Conservation (phyloP, 2,888 invertebrate species). For the Lasioglossum calceatum region DNA sequence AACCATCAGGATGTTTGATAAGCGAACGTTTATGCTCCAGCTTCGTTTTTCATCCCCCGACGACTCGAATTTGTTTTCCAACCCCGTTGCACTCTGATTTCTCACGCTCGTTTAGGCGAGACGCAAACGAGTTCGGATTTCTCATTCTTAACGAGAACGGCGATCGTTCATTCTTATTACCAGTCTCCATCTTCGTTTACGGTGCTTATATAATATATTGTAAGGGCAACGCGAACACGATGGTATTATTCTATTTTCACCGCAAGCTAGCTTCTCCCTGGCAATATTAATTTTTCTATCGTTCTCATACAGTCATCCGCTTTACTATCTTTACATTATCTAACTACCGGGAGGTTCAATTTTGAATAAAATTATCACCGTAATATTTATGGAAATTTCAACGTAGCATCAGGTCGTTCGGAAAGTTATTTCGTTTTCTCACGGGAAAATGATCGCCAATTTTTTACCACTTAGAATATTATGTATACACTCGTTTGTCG, state of each 20-base stretch:
- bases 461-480: no score
- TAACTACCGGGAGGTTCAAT: background rate
- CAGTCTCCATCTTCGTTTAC: slow-evolving; percentile 10
- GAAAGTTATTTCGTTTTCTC: no score
- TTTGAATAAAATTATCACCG: background rate
- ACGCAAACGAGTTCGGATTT: slow-evolving; percentile 43
- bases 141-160: slow-evolving; percentile 39
- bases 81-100: slow-evolving; percentile 17
- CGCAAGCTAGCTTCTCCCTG: no score
- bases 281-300: background rate
- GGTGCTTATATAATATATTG: background rate
- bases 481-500: no score
- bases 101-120: slow-evolving; percentile 14
- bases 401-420: background rate
- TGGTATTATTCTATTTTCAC: background rate
- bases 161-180: slow-evolving; percentile 33
- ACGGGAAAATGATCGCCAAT: no score
- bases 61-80: background rate
- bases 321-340: no score
- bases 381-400: background rate
- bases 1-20: background rate
- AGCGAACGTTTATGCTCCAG: background rate
- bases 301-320: background rate
- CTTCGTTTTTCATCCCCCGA: slow-evolving; percentile 25
- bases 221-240: background rate